These are phyloP conservation scores for Temnothorax longispinosus DNA, from an alignment of 1,140 invertebrate genomes.

Conservation along the genomic window DNA sequence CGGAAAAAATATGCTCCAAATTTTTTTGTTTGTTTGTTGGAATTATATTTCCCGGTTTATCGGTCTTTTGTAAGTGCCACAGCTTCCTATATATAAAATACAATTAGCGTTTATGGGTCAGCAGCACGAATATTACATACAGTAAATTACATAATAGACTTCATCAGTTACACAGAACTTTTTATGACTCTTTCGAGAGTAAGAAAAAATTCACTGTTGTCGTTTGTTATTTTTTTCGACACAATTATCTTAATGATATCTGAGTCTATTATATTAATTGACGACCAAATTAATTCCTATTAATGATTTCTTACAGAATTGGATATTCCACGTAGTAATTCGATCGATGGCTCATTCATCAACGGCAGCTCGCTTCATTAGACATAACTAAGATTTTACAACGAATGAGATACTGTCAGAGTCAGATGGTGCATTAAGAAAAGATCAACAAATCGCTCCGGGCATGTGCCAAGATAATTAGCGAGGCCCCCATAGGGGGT, in stretches of 20 bases:
- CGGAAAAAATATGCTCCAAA: conserved; percentile 30
- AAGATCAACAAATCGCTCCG: conserved; percentile 69
- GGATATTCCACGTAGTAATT: not conserved
- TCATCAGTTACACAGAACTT: conserved; percentile 16
- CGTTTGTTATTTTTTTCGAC: not conserved
- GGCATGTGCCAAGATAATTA: conserved; percentile 73
- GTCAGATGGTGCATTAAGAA: conserved; percentile 61
- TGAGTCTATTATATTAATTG: not conserved
- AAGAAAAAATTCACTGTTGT: conserved; percentile 5
- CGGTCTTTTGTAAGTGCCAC: not conserved
- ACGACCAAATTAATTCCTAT: not conserved
- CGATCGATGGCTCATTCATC: not conserved
- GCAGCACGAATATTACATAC: conserved; percentile 14
- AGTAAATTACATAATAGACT: conserved; percentile 35
- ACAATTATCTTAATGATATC: not conserved
- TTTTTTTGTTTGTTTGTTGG: not conserved
- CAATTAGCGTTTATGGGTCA: conserved; percentile 42
- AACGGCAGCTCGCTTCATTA: not conserved
- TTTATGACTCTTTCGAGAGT: not conserved
- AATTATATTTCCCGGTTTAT: conserved; percentile 25
- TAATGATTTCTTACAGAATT: not conserved
- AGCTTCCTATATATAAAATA: conserved; percentile 32
- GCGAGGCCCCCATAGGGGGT: conserved; percentile 7
- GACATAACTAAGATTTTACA: conserved; percentile 8
- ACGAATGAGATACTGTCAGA: conserved; percentile 26